Evolutionary conservation across 2,888 invertebrate genomes (phyloP), one percentile per base, ranked within the genome.

Genomic region (Athalia rosae): DNA sequence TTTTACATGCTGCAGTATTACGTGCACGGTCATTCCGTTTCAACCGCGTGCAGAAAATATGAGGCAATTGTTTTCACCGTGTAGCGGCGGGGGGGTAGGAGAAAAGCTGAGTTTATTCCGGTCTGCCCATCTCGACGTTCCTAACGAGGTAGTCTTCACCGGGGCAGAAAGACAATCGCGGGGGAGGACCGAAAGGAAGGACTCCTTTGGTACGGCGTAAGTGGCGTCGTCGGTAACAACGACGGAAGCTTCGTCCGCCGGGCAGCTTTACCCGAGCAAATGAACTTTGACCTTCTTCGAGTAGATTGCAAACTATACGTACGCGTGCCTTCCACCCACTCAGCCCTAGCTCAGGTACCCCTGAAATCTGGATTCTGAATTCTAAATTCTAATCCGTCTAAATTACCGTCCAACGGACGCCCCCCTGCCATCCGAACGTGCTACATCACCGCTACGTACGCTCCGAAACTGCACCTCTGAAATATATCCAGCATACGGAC

Each of bases 191-290:
- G 62, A 74, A 62, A 74, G 74, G 62, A 74, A 48, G 62, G 62
- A 74, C 62, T 74, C 74, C 62, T 71, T 71, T 62, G 74, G 28
- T 62, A 48, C 28, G 6, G n/a, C 28, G 43, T 74, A 62, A 74
- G 61, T 74, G 48, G 48, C 74, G n/a, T 61, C 59, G 58, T 74
- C 74, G 48, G 74, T 74, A 62, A 61, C 74, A 74, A 74, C 74
- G 9, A 61, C 61, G 28, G 47, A 15, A 62, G 48, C 8, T 45
- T 8, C 11, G 64, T 61, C 15, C 48, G 50, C n/a, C 43, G 47
- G 48, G 28, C 74, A 48, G 62, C 74, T 74, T 74, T 62, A 61
- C 61, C 62, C 61, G 41, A 8, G 41, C 61, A n/a, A 48, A 74
- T 61, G 48, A 11, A 71, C 56, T 71, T 71, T 71, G 71, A 71